These are phyloP conservation scores for Phoxinus dragarum DNA, from an alignment of 2,797 vertebrate species.

Conservation along the genomic window DNA sequence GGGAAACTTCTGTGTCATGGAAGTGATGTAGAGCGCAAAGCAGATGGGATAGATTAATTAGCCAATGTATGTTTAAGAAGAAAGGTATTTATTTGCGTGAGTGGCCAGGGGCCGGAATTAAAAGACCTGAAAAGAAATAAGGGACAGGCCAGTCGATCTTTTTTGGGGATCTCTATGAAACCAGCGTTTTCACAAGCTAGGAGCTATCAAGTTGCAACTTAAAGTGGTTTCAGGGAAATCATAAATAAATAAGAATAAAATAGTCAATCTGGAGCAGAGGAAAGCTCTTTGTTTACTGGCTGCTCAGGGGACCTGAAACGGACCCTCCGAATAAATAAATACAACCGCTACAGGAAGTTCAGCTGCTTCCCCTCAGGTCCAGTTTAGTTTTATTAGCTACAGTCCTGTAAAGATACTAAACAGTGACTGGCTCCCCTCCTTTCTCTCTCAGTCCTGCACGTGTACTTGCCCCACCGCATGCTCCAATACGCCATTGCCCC, in stretches of 20 bases:
- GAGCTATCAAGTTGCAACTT: conserved; percentile 75
- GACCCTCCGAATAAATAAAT: conserved; percentile 82
- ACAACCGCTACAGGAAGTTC: conserved; percentile 81
- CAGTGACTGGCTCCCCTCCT: conserved; percentile 63
- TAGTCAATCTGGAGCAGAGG: conserved; percentile 68
- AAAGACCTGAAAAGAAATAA: conserved; percentile 55
- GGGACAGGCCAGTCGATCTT: conserved; percentile 72
- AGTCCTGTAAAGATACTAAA: conserved; percentile 80
- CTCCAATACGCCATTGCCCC: conserved; percentile 13
- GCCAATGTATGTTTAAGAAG: conserved; percentile 84
- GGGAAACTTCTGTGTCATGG: conserved; percentile 81
- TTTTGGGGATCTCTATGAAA: conserved; percentile 67
- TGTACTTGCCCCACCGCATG: conserved; percentile 38
- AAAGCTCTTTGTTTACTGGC: conserved; percentile 78
- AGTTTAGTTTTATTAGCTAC: conserved; percentile 81
- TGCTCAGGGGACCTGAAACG: conserved; percentile 78
- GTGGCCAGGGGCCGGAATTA: conserved; percentile 81
- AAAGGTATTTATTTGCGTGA: conserved; percentile 88
- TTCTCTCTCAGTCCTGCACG: conserved; percentile 48
- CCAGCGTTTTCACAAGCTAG: conserved; percentile 76
- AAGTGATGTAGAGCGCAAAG: conserved; percentile 79
- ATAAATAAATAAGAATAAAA: conserved; percentile 78
- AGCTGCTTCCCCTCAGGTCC: conserved; percentile 76
- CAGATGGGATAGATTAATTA: conserved; percentile 93
- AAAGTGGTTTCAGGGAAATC: conserved; percentile 78